These are phyloP conservation scores for Typhlomys cinereus DNA, from an alignment of 2,113 vertebrate genomes.

Conservation along the genomic window DNA sequence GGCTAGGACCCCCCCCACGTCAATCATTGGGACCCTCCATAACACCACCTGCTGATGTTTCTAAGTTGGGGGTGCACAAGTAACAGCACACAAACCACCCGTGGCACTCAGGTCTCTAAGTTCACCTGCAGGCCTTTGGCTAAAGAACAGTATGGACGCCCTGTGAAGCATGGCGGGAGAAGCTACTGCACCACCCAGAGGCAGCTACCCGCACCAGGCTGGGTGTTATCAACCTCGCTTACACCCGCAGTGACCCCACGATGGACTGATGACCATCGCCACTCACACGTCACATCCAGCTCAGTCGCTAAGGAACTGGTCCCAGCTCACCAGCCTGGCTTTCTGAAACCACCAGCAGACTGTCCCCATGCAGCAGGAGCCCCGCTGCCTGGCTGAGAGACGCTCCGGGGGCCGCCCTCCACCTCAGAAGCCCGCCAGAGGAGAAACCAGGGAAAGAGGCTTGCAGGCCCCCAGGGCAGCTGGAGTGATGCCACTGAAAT, in stretches of 20 bases:
- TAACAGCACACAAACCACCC: neutral
- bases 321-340: neutral
- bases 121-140: neutral
- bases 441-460: no score
- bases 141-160: neutral
- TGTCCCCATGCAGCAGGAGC: rapidly evolving
- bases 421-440: neutral
- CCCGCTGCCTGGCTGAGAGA: neutral
- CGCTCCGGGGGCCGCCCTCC: neutral
- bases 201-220: neutral
- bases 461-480: neutral
- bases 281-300: neutral
- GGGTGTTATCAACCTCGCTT: neutral
- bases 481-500: neutral
- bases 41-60: neutral
- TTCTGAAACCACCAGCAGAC: neutral
- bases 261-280: neutral
- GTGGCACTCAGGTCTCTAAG: neutral
- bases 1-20: neutral
- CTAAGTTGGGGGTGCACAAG: neutral
- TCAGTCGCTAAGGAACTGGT: neutral
- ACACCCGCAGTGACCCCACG: neutral
- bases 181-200: neutral
- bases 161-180: neutral
- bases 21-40: no score